Evolutionary conservation across 2,113 vertebrate species (phyloP), one percentile per base, ranked within the genome.

Genomic region (Theristicus caerulescens): DNA sequence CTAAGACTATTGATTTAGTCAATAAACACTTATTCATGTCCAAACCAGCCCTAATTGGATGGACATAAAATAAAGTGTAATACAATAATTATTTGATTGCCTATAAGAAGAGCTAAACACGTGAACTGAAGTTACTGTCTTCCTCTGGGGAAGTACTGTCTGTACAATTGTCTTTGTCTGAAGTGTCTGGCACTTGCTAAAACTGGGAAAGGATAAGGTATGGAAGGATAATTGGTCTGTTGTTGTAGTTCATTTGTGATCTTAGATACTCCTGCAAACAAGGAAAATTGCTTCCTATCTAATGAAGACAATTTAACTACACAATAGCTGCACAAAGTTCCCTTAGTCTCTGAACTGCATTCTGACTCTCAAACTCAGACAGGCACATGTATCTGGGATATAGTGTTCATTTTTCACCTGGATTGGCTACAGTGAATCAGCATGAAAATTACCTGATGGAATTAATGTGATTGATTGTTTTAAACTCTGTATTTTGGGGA

Each of bases 81-180:
- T 95, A 62, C 61, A 91, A 86, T 96, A 83, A 82, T 96, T 96
- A 94, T 90, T 93, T 95, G 91, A 96, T 92, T 96, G 80, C 64
- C 62, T 86, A 32, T 81, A 91, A 82, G 82, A 92, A 93, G 27
- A 94, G 13, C 42, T 88, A 69, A 95, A 94, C 31, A 83, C 1
- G 11, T 78, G 62, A 93, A 81, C 32, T 65, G 52, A 94, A 94
- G 59, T 67, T 80, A 16, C 46, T 38, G 42, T 81, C 46, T 82
- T 94, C 67, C 73, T 90, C 34, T 93, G 51, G 66, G 74, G 89
- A 92, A 94, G 36, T 57, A 76, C 44, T 66, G 17, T 55, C 38
- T 79, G 36, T 46, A 51, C 17, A 84, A 66, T 26, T 77, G 54
- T 17, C 64, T 90, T 82, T 86, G 16, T 93, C 44, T 90, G 62